Evolutionary conservation across 2,888 invertebrate genomes (phyloP), one percentile per base, ranked within the genome.

Genomic region (Belgica antarctica): DNA sequence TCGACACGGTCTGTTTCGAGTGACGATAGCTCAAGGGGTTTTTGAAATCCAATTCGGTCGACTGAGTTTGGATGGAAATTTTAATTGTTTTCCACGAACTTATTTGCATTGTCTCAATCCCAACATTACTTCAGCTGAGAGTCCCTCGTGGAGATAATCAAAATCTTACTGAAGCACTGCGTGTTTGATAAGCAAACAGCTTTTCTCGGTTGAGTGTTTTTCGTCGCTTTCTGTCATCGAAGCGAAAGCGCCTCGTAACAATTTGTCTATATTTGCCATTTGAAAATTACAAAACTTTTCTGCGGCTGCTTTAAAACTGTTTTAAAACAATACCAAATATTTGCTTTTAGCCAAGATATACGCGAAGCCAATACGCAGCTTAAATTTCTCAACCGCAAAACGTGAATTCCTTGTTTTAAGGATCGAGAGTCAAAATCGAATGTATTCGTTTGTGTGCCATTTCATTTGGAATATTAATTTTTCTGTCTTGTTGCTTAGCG

Each of bases 391-490:
- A 59, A 27, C 59, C 27, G 25, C 59, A n/a, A 24, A 59, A 59
- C n/a, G 59, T 27, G 27, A 52, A 52, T 17, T 52, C 17, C n/a
- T n/a, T n/a, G n/a, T 19, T 22, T 41, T 41, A 41, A n/a, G n/a
- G n/a, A n/a, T n/a, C n/a, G n/a, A n/a, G n/a, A n/a, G n/a, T n/a
- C n/a, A n/a, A 41, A 41, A 41, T 41, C 41, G 41, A 41, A 41
- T 41, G 41, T 41, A 15, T 41, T 41, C 41, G 41, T n/a, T n/a
- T n/a, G n/a, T n/a, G 10, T n/a, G 41, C 41, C 41, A 41, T 59
- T 59, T 27, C 25, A 52, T 12, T 24, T 27, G 25, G 59, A 59
- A 59, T 59, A 59, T 25, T 59, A 59, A 59, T 59, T 59, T 59
- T 22, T 52, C 2, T n/a, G n/a, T 5, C 41, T 22, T 12, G 52